A percentile compares a stretch with the other conserved stretches of the same genome.
Evolutionary conservation across 2,888 invertebrate genomes (phyloP).

Genomic region (Latheticus oryzae): DNA sequence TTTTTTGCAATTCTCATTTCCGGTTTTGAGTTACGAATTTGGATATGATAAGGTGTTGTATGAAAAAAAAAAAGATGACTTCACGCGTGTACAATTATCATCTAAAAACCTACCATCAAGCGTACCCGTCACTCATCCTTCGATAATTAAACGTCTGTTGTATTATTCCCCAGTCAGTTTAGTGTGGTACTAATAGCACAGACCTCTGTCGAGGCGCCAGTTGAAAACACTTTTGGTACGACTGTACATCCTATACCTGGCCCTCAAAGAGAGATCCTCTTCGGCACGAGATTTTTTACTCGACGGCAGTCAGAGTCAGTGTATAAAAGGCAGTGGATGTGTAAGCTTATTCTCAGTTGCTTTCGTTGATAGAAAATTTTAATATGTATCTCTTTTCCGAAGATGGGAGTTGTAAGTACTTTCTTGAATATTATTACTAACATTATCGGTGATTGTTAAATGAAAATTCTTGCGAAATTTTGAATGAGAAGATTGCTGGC

Average conservation of each 20-base stretch:
- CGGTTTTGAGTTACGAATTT: no score
- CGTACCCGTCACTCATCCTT: constrained; percentile 15
- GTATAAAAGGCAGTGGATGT: no score
- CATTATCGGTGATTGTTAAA: no score
- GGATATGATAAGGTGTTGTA: no score
- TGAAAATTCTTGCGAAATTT: no score
- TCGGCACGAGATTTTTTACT: constrained; percentile 31
- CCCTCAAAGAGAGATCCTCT: constrained; percentile 32
- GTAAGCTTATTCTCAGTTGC: no score
- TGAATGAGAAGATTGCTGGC: background rate
- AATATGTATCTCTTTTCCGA: constrained; percentile 17
- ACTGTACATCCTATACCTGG: constrained; percentile 48
- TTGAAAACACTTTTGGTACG: constrained; percentile 46
- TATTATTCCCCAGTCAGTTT: constrained; percentile 37
- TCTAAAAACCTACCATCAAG: background rate
- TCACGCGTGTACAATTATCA: no score
- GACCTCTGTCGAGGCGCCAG: constrained; percentile 50
- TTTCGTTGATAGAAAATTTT: no score
- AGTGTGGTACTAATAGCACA: constrained; percentile 41
- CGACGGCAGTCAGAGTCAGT: constrained; percentile 13
- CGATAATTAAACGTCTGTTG: constrained; percentile 42
- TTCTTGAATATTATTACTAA: no score
- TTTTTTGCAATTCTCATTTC: no score
- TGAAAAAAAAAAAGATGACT: no score
- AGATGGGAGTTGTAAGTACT: constrained; percentile 1